Conservation (phyloP, 2,113 vertebrate species). For the Ciconia maguari region DNA sequence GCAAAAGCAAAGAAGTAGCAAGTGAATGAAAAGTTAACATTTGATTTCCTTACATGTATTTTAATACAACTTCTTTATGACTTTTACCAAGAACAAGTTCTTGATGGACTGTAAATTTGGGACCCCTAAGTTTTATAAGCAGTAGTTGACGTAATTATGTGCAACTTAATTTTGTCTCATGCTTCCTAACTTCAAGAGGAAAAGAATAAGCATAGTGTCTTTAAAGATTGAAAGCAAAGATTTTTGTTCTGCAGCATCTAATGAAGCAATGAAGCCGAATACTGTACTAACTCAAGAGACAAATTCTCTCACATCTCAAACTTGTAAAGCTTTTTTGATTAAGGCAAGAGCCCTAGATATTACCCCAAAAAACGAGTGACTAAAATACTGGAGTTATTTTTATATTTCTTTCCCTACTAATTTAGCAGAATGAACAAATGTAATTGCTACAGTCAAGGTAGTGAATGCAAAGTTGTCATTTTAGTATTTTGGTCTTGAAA, state of each 20-base stretch:
- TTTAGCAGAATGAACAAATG: not conserved
- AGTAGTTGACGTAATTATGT: not conserved
- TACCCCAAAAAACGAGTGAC: not conserved
- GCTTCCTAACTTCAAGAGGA: not conserved
- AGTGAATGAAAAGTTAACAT: not conserved
- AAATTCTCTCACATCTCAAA: not conserved
- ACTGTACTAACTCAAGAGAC: not conserved
- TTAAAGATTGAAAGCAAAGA: not conserved
- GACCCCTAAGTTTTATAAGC: not conserved
- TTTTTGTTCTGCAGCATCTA: not conserved
- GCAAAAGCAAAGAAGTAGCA: not conserved
- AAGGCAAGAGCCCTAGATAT: not conserved
- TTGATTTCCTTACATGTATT: accelerated
- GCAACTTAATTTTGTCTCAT: not conserved
- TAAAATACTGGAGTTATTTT: not conserved
- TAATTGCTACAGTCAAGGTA: not conserved
- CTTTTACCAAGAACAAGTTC: not conserved
- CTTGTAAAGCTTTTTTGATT: not conserved
- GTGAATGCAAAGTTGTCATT: not conserved
- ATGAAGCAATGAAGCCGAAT: not conserved
- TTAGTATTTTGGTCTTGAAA: not conserved
- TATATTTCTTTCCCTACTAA: not conserved
- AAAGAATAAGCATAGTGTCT: not conserved
- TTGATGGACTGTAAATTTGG: not conserved
- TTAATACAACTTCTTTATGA: not conserved